Percentiles rank a stretch among this genome's conserved stretches.
These are phyloP conservation scores for Melieria omissa DNA, from an alignment of 2,888 invertebrate species.

Conservation along the genomic window DNA sequence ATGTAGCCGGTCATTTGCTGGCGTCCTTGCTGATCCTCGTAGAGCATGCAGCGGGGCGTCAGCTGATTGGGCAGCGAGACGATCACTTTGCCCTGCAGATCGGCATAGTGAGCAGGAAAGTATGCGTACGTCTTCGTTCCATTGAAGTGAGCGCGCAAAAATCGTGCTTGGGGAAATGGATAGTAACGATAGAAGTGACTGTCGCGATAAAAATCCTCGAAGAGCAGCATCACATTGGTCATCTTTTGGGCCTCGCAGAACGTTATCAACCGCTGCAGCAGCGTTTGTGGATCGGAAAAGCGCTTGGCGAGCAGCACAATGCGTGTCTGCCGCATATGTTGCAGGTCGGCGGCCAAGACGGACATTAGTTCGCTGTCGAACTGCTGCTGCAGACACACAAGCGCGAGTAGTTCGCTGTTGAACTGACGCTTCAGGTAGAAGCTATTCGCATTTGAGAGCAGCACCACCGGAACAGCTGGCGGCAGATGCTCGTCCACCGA, in stretches of 20 bases:
- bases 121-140: not conserved
- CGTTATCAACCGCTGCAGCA: not conserved
- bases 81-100: slow-evolving; percentile 23
- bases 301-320: not conserved
- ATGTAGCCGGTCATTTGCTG: slow-evolving; percentile 20
- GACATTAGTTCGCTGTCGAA: not conserved
- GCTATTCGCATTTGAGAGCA: no score
- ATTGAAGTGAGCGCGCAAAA: not conserved
- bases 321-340: not conserved
- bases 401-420: not conserved
- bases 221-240: not conserved
- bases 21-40: slow-evolving; percentile 6
- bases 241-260: not conserved
- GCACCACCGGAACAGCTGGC: no score
- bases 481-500: no score
- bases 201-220: not conserved
- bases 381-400: not conserved
- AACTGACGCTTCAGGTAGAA: not conserved
- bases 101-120: slow-evolving; percentile 25
- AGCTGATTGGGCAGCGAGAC: slow-evolving; percentile 31
- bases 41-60: slow-evolving; percentile 25
- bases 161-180: slow-evolving; percentile 16
- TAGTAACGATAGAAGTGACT: slow-evolving; percentile 17
- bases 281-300: not conserved
- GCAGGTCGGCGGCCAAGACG: not conserved